phyloP scores from a whole-genome alignment of 2,113 vertebrate species.

The Megaptera novaeangliae region DNA sequence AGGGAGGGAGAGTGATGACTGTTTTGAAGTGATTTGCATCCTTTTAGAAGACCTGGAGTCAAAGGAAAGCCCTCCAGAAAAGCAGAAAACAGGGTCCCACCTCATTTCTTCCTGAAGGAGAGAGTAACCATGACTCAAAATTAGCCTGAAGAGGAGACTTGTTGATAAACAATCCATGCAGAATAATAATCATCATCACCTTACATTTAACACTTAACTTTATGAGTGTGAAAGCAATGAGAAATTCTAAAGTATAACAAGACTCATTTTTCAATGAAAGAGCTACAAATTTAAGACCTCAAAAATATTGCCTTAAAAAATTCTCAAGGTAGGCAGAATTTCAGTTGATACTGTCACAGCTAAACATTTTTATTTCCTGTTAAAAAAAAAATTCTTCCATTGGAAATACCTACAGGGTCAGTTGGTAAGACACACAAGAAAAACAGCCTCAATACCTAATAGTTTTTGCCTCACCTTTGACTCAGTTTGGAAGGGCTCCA shows the following conservation, averaged over 20 bases:
- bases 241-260: background rate
- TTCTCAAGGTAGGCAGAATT: background rate
- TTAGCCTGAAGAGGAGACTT: background rate
- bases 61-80: background rate
- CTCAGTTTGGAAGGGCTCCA: background rate
- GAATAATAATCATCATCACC: background rate
- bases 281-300: background rate
- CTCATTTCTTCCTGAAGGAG: background rate
- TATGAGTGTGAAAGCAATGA: background rate
- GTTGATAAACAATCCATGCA: background rate
- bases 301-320: background rate
- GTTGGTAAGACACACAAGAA: background rate
- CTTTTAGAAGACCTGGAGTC: background rate
- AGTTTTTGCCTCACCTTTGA: background rate
- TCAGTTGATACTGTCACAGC: background rate
- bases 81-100: background rate
- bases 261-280: background rate
- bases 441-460: background rate
- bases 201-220: background rate
- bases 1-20: background rate
- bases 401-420: background rate
- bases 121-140: background rate
- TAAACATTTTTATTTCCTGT: background rate
- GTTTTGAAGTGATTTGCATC: background rate
- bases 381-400: background rate